phyloP scores from a whole-genome alignment of 1,140 invertebrate species.

The Magallana angulata region DNA sequence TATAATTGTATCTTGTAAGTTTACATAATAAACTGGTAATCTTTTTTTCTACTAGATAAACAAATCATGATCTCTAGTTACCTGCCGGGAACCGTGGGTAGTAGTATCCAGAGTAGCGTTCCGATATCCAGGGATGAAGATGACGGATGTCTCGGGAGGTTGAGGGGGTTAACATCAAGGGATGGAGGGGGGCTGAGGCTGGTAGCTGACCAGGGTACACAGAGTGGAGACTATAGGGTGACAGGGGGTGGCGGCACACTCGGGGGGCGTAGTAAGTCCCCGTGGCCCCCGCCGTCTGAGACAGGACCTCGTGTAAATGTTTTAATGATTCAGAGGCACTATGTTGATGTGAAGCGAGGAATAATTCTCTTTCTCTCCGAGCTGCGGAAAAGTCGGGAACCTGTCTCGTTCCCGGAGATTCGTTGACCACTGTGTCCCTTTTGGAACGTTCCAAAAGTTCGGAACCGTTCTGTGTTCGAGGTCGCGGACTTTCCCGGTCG shows the following conservation, averaged over 20 bases:
- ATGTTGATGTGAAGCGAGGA: constrained; percentile 2
- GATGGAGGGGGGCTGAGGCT: constrained; percentile 49
- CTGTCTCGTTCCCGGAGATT: neutral
- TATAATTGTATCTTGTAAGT: too few relatives aligned
- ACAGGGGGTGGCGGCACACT: constrained; percentile 54
- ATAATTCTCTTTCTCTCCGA: constrained; percentile 41
- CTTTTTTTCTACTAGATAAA: too few relatives aligned
- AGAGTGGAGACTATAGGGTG: constrained; percentile 52
- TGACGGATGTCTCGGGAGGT: constrained; percentile 45
- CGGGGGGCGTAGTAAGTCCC: constrained; percentile 57
- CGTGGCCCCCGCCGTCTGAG: constrained; percentile 54
- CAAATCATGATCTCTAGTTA: too few relatives aligned
- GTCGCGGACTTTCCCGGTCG: constrained; percentile 30
- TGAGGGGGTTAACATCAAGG: constrained; percentile 50
- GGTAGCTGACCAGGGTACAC: constrained; percentile 27
- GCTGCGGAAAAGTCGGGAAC: constrained; percentile 3
- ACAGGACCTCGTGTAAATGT: constrained; percentile 58
- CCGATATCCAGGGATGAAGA: constrained; percentile 56
- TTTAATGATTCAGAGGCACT: constrained; percentile 51
- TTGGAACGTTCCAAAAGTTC: neutral
- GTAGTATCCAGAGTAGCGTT: constrained; percentile 52
- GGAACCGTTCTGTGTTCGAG: neutral
- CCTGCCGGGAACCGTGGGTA: constrained; percentile 53
- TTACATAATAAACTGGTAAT: too few relatives aligned
- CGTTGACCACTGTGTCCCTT: neutral